These are phyloP conservation scores for Coryphaenoides rupestris DNA, from an alignment of 2,113 vertebrate genomes.

Conservation along the genomic window DNA sequence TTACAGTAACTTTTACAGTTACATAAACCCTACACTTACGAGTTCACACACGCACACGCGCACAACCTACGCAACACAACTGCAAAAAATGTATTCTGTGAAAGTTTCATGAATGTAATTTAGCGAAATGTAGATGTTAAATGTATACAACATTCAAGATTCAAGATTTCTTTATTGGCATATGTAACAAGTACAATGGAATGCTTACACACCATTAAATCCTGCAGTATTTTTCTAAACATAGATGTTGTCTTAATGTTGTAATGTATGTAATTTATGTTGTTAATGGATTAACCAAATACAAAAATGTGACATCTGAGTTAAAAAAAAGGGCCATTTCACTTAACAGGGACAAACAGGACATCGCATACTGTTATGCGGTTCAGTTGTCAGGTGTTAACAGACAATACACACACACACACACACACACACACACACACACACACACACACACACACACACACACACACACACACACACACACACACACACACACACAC, in stretches of 20 bases:
- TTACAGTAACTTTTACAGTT: background rate
- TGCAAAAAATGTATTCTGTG: background rate
- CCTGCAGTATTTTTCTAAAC: too few relatives aligned
- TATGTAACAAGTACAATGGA: too few relatives aligned
- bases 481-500: background rate
- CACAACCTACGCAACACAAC: background rate
- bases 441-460: background rate
- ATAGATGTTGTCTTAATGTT: too few relatives aligned
- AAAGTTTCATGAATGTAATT: background rate
- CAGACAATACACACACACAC: background rate
- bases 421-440: conserved; percentile 3
- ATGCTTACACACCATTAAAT: too few relatives aligned
- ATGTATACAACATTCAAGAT: too few relatives aligned
- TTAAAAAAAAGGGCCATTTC: too few relatives aligned
- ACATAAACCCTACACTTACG: background rate
- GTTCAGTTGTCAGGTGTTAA: background rate
- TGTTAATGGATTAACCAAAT: too few relatives aligned
- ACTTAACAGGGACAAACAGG: too few relatives aligned
- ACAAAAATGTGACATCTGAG: too few relatives aligned
- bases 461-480: background rate
- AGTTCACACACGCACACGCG: background rate
- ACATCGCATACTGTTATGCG: background rate
- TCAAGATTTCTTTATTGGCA: too few relatives aligned
- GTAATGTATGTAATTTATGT: too few relatives aligned
- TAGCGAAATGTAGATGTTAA: too few relatives aligned